Conservation (phyloP, 2,888 invertebrate genomes). For the Thymelicus acteon region DNA sequence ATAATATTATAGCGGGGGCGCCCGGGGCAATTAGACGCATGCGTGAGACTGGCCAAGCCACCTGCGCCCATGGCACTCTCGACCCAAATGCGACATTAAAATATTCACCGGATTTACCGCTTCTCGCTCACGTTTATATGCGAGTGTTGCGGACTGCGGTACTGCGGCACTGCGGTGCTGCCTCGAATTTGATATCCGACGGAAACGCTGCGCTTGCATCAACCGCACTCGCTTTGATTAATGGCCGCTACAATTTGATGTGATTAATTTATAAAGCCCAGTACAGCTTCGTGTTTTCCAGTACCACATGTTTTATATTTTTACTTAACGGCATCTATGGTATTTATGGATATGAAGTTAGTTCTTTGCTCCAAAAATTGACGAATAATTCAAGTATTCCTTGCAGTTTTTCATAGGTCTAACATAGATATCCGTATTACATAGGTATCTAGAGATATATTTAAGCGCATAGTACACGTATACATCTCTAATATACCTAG, state of each 20-base stretch:
- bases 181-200: slow-evolving; percentile 35
- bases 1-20: slow-evolving; percentile 63
- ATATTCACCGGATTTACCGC: slow-evolving; percentile 37
- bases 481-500: too few relatives aligned
- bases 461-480: too few relatives aligned
- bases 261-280: slow-evolving; percentile 32
- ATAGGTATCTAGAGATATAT: too few relatives aligned
- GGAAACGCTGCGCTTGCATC: slow-evolving; percentile 31
- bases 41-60: slow-evolving; percentile 43
- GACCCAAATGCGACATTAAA: slow-evolving; percentile 35
- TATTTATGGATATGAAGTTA: background rate
- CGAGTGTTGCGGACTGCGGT: background rate
- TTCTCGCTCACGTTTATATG: slow-evolving; percentile 28
- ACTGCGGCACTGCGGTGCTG: background rate
- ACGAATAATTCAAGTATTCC: too few relatives aligned
- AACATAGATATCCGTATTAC: too few relatives aligned
- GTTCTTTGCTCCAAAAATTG: too few relatives aligned
- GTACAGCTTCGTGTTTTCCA: slow-evolving; percentile 13
- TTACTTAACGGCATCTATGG: background rate
- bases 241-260: slow-evolving; percentile 31
- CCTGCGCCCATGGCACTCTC: slow-evolving; percentile 36
- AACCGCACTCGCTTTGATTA: slow-evolving; percentile 29
- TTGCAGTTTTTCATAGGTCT: too few relatives aligned
- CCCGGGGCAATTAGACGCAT: slow-evolving; percentile 64
- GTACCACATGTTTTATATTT: background rate